Evolutionary conservation across 2,888 invertebrate species (phyloP), one percentile per base, ranked within the genome.

Genomic region (Helicoverpa assulta): DNA sequence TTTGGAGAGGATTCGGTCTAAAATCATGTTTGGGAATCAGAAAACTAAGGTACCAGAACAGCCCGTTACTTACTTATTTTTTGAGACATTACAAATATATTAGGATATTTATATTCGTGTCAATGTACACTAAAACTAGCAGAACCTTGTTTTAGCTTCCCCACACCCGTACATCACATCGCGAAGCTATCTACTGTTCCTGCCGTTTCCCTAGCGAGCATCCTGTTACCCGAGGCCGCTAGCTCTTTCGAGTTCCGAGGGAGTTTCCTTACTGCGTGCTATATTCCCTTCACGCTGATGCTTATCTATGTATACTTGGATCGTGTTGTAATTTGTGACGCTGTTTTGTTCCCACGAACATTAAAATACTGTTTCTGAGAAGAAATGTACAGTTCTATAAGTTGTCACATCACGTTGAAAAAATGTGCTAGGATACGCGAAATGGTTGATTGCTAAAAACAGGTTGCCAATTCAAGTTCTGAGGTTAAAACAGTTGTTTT

Each of bases 241-340:
- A 81, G 78, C 79, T 80, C 82, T 88, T 87, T 86, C 83, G 78
- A 74, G 64, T 87, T 86, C 86, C 82, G 81, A 76, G 67, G 73
- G 76, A 66, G 81, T 86, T 87, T 89, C 87, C 88, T 85, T 85
- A 86, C 80, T 82, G 75, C 83, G 71, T 56, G 75, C 81, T 76
- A 82, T 79, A 74, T 79, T 78, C 77, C 76, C 71, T 59, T 58
- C 59, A 75, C 68, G 72, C 52, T 75, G 76, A 82, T 84, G 79
- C 70, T 76, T 78, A 78, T 82, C 75, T 74, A 69, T 70, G 69
- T 70, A 69, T 79, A 63, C 65, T 73, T 67, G 60, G 62, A 67
- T 67, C 60, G 53, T 63, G 66, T 59, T 56, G 80, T 56, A 70
- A 62, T 70, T 70, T 58, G 68, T 60, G 63, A 59, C 64, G 53